Base-by-base conservation (phyloP, 2,888 invertebrate genomes). In the Drosophila robusta region DNA sequence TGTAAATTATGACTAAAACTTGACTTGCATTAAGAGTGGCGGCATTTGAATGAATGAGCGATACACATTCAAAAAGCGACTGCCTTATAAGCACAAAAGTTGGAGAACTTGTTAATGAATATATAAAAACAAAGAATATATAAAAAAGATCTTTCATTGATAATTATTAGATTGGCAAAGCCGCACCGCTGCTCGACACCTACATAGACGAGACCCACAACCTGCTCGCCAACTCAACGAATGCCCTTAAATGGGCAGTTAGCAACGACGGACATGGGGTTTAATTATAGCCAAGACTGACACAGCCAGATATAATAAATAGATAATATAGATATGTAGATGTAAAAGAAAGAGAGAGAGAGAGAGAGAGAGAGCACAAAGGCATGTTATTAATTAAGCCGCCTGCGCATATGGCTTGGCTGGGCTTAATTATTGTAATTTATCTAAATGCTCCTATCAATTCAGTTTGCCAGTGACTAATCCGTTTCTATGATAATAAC, bases 1-100 rank as follows among this genome's bases (percentile, higher is more conserved):
- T 86, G 74, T 78, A 86, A 86, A 80, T 82, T 86, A 84, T 85
- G 82, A 82, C 70, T 78, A 75, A 77, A 81, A 81, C 80, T 79
- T 71, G 81, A 72, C 71, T 78, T 86, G 83, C 86, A 78, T 81
- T 70, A 68, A 66, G 61, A 16, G 47, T 57, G 58, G 54, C 71
- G 67, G 51, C 69, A 75, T 63, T 77, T 55, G 62, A 80, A 75
- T 68, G 78, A 82, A 78, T 74, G 76, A 72, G 57, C 39, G 77
- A 55, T 64, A 64, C 49, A 67, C 46, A 62, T 65, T 39, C 16
- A 60, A 24, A 41, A 50, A 54, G 18, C 61, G 38, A 57, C 62
- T 73, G 80, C 81, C 84, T 67, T 84, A 81, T 75, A 84, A 81
- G 81, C 63, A 61, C 77, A 71, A 64, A 47, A 68, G 63, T 63